phyloP scores from a whole-genome alignment of 2,888 invertebrate species.

The Eupithecia centaureata region DNA sequence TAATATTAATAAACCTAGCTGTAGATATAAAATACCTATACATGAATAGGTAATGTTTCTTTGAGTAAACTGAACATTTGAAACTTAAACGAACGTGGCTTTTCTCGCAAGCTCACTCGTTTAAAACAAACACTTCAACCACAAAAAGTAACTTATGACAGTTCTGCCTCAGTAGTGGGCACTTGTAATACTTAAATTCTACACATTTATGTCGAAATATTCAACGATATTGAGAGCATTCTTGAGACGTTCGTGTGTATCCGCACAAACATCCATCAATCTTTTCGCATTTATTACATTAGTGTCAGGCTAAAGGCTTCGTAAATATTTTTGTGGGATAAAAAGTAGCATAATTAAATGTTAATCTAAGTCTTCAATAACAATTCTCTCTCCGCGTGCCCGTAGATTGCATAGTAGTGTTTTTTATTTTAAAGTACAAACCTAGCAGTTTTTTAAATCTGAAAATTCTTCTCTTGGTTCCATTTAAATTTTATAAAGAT shows the following conservation, averaged over 20 bases:
- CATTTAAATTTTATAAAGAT: not conserved
- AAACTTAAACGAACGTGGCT: too few species aligned
- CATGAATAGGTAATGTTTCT: not conserved
- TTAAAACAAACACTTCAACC: conserved; percentile 8
- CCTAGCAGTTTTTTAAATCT: too few species aligned
- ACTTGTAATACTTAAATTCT: not conserved
- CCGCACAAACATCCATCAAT: too few species aligned
- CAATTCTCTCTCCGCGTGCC: too few species aligned
- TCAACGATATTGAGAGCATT: not conserved
- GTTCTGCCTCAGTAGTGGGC: conserved; percentile 1
- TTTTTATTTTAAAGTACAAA: too few species aligned
- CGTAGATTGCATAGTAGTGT: too few species aligned
- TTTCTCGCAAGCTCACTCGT: not conserved
- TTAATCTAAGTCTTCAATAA: too few species aligned
- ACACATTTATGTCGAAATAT: not conserved
- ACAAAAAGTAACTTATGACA: conserved; percentile 4
- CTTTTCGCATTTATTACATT: too few species aligned
- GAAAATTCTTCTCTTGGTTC: not conserved
- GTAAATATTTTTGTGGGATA: too few species aligned
- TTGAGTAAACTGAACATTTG: not conserved
- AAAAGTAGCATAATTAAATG: too few species aligned
- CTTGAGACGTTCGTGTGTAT: not conserved
- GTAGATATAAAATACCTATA: not conserved
- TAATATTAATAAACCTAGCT: not conserved
- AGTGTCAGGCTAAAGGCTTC: too few species aligned